These are phyloP conservation scores for Mythimna loreyi DNA, from an alignment of 2,888 invertebrate genomes.

Conservation along the genomic window DNA sequence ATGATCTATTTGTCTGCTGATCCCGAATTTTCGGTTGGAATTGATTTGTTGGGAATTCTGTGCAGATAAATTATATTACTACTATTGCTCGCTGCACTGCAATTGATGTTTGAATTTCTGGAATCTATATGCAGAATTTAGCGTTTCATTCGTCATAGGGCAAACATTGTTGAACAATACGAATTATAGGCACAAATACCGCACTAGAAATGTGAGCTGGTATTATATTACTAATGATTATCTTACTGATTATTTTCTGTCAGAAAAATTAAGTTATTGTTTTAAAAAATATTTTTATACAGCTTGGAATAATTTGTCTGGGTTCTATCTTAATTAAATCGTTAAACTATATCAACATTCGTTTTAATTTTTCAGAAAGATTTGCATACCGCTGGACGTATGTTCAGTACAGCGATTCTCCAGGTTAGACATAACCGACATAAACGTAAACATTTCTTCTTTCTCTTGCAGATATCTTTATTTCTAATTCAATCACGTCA, in stretches of 20 bases:
- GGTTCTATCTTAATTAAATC: no score
- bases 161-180: slow-evolving; percentile 19
- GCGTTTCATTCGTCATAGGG: slow-evolving; percentile 8
- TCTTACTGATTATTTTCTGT: not conserved
- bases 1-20: slow-evolving; percentile 60
- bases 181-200: not conserved
- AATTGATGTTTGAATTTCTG: slow-evolving; percentile 39
- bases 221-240: not conserved
- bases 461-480: no score
- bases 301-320: no score
- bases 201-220: not conserved
- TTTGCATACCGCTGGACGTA: no score
- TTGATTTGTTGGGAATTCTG: slow-evolving; percentile 39
- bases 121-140: slow-evolving; percentile 18
- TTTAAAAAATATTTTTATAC: no score
- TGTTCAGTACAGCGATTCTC: no score
- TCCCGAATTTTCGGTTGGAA: slow-evolving; percentile 45
- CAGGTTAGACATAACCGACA: no score
- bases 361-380: no score
- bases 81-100: slow-evolving; percentile 18
- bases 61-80: slow-evolving; percentile 25
- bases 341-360: no score
- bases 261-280: no score
- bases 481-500: no score
- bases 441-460: no score